A percentile compares a stretch with the other conserved stretches of the same genome.
These are phyloP conservation scores for Neopipo cinnamomea DNA, from an alignment of 2,113 vertebrate genomes.

Conservation along the genomic window DNA sequence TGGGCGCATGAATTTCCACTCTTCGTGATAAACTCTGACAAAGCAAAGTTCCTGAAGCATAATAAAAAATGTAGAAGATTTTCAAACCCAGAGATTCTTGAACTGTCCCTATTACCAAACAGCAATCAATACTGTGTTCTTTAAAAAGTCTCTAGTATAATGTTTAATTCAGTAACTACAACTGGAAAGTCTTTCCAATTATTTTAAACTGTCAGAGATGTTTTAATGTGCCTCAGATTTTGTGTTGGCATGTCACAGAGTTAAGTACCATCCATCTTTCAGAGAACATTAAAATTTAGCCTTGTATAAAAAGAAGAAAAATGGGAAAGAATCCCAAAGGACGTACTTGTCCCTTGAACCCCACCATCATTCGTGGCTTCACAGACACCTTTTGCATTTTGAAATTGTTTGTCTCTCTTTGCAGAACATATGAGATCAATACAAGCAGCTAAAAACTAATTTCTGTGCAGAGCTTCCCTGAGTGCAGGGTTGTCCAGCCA, in stretches of 20 bases:
- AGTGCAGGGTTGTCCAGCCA: not conserved
- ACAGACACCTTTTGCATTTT: not conserved
- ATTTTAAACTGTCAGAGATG: constrained; percentile 8
- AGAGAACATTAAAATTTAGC: not conserved
- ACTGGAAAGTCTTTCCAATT: constrained; percentile 21
- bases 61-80: constrained; percentile 38
- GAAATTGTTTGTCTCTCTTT: not conserved
- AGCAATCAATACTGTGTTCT: not conserved
- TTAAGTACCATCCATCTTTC: constrained; percentile 10
- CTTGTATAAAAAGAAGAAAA: not conserved
- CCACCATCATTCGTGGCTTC: not conserved
- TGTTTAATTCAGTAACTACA: constrained; percentile 37
- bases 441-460: not conserved
- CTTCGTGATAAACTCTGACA: not conserved
- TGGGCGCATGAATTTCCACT: not conserved
- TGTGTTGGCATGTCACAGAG: not conserved
- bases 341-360: not conserved
- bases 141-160: not conserved
- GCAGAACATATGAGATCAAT: not conserved
- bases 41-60: constrained; percentile 20
- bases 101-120: constrained; percentile 27
- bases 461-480: not conserved
- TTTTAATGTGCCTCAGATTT: constrained; percentile 43
- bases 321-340: not conserved
- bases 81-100: constrained; percentile 31